Base-by-base conservation (phyloP, 2,113 vertebrate genomes). In the Actenoides lindsayi region DNA sequence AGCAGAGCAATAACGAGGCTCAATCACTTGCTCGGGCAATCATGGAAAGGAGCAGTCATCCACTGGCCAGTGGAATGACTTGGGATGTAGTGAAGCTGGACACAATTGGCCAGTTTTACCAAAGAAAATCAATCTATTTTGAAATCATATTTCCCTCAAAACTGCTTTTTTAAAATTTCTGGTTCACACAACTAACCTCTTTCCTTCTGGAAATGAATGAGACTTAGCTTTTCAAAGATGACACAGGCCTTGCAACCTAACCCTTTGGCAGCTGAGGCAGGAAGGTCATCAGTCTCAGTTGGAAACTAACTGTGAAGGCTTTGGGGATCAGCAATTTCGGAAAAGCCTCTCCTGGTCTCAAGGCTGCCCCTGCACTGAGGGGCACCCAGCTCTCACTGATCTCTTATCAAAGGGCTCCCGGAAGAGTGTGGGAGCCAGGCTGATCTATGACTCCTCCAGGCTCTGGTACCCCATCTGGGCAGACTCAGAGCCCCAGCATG, bases 371-470 rank as follows among this genome's bases (percentile, higher is more conserved):
- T 17, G 27, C 4, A 0, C 16, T 50, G 65, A 48, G 30, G 25
- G 24, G 33, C 28, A 92, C 25, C 30, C 0, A 2, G 50, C 28
- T 91, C 73, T 41, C 0, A 0, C 23, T 63, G 31, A 59, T 16
- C 31, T 50, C 42, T 24, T 14, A 6, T 3, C 18, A 37, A 82
- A 79, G 42, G 37, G 63, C 78, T 65, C 64, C 74, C 54, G 4
- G 4, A n/a, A 5, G 53, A 9, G 6, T 3, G 6, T 13, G 44
- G 59, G 59, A 64, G 28, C 17, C 1, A 1, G 42, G 48, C 35
- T 73, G 81, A 28, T 59, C 28, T 27, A 23, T 11, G 37, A 1
- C n/a, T 78, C 33, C 84, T 76, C 25, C 31, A 21, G 42, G 35
- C 6, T 57, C n/a, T 42, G 28, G 35, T 7, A 30, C 17, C 33